Evolutionary conservation across 1,140 invertebrate genomes (phyloP), one percentile per base, ranked within the genome.

Genomic region (Uloborus diversus): DNA sequence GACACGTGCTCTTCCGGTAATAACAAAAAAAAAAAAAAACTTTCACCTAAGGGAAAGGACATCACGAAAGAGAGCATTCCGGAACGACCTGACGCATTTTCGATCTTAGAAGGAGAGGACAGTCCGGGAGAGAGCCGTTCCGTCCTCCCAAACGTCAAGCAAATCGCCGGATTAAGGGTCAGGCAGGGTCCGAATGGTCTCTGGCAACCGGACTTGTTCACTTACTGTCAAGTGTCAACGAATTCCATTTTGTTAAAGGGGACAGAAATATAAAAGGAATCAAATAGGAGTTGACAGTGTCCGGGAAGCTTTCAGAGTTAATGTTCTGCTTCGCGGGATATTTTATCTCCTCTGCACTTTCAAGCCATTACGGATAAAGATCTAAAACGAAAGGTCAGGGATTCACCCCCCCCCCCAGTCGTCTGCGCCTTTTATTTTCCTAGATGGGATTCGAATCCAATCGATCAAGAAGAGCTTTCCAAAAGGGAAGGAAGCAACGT

Each of bases 201-300:
- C 42, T 65, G 61, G 73, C 61, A 65, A 56, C 61, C 42, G 61
- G 47, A 73, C 70, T 61, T 73, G 61, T 76, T 61, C 73, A 76
- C 73, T 76, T 76, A 76, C 49, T 76, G 73, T 76, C 73, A 76
- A 65, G 47, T 56, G 73, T 65, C 73, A 65, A 76, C 47, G 73
- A 35, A 65, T 76, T 76, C 47, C 73, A 76, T 76, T 76, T 65
- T 76, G 73, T 76, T 76, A 76, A 76, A 37, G 73, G 69, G 47
- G 61, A 62, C 62, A 61, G 61, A 76, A 76, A 64, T 35, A 49
- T 49, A 76, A 69, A 76, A 56, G 73, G 61, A 64, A 76, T 76
- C 73, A 65, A 76, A 76, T 76, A 28, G 73, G 73, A 76, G 20
- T 65, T 76, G 73, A 76, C 73, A 76, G 27, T 37, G 73, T 76